Percentiles rank a stretch among this genome's conserved stretches.
phyloP scores from a whole-genome alignment of 2,113 vertebrate genomes.

The Rattus norvegicus region DNA sequence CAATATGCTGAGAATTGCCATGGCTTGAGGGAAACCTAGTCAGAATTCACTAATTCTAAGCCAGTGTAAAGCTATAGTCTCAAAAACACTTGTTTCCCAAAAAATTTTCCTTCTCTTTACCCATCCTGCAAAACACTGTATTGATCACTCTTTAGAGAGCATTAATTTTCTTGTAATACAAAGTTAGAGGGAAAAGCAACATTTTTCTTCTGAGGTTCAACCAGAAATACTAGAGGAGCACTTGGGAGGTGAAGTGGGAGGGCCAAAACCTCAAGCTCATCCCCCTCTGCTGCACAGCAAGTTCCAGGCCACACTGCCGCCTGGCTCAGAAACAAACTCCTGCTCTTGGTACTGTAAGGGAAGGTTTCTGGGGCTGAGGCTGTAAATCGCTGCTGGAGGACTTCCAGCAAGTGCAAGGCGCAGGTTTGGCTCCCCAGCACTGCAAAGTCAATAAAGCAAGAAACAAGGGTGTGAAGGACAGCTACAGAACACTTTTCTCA shows the following conservation, averaged over 20 bases:
- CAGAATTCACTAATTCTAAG: background rate
- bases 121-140: background rate
- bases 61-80: background rate
- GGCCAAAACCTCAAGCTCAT: background rate
- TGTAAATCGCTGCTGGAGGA: background rate
- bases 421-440: background rate
- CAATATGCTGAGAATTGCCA: background rate
- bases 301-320: background rate
- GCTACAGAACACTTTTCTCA: background rate
- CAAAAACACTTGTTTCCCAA: background rate
- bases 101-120: conserved; percentile 30
- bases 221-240: background rate
- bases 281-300: background rate
- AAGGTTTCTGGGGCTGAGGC: background rate
- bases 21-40: background rate
- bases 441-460: background rate
- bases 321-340: background rate
- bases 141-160: background rate
- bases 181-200: background rate
- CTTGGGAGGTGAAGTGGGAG: background rate
- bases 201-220: background rate
- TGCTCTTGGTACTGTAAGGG: conserved; percentile 5
- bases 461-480: conserved; percentile 29
- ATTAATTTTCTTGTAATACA: background rate
- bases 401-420: background rate